Evolutionary conservation across 1,140 invertebrate species (phyloP).

Genomic region (Anastatus disparis): DNA sequence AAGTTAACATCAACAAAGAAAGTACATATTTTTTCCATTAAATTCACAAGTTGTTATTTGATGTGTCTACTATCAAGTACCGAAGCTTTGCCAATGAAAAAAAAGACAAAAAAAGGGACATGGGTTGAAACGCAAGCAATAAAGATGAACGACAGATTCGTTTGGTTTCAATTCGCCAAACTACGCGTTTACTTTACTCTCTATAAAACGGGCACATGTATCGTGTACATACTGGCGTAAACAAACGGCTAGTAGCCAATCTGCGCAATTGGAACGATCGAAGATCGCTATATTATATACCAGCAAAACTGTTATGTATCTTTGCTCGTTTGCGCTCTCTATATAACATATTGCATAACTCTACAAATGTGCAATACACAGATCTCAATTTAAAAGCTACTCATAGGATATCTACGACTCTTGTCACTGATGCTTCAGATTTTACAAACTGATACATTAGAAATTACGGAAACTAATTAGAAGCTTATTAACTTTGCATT

Average conservation of each 20-base stretch:
- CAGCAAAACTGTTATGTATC: neutral
- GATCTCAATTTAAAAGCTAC: neutral
- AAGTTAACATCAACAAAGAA: too few relatives aligned
- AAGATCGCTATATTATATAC: too few relatives aligned
- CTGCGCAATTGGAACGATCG: constrained; percentile 18
- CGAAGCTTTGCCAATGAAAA: neutral
- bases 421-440: too few relatives aligned
- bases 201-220: neutral
- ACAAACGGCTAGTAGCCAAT: constrained; percentile 18
- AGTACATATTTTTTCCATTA: too few relatives aligned
- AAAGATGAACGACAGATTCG: constrained; percentile 4
- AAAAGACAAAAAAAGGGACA: neutral
- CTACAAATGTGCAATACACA: too few relatives aligned
- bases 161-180: neutral
- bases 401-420: too few relatives aligned
- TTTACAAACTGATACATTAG: too few relatives aligned
- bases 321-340: neutral
- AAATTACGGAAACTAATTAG: too few relatives aligned
- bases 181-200: neutral
- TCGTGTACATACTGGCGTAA: neutral
- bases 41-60: constrained; percentile 1
- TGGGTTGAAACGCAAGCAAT: neutral
- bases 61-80: neutral
- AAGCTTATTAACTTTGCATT: too few relatives aligned
- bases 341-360: neutral